A percentile compares a stretch with the other conserved stretches of the same genome.
These are phyloP conservation scores for Schizopygopsis pylzovi DNA, from an alignment of 2,797 vertebrate genomes.

Conservation along the genomic window DNA sequence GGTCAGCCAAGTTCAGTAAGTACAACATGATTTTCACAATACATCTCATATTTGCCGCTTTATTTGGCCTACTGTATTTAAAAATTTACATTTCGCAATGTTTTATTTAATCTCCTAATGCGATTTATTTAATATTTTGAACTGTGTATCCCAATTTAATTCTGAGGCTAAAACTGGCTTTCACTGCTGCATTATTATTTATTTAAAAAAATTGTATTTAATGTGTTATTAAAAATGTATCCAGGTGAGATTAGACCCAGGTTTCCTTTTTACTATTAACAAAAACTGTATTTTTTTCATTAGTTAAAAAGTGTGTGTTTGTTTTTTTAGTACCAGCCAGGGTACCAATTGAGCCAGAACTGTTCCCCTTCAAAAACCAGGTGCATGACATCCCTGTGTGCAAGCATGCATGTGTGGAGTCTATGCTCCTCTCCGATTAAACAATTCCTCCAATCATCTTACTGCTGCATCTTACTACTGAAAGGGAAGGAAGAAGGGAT, in stretches of 20 bases:
- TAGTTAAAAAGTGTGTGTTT: not conserved
- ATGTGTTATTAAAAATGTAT: not conserved
- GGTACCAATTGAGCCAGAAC: not conserved
- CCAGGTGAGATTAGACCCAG: not conserved
- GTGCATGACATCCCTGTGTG: constrained; percentile 4
- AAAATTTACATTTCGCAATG: not conserved
- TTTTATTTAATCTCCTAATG: not conserved
- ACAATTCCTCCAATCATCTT: constrained; percentile 16
- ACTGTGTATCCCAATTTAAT: not conserved
- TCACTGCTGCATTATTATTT: not conserved
- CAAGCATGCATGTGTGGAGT: not conserved
- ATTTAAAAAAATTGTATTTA: not conserved
- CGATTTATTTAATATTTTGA: not conserved
- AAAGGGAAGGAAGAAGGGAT: constrained; percentile 56
- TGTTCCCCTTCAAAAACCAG: not conserved
- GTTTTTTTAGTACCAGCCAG: not conserved
- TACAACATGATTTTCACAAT: not conserved
- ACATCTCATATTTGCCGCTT: not conserved
- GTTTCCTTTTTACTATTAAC: not conserved
- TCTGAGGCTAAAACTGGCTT: not conserved
- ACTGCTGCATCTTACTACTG: not conserved
- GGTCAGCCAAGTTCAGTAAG: not conserved
- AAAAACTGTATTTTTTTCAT: not conserved
- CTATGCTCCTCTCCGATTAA: constrained; percentile 13
- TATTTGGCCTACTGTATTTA: not conserved